Base-by-base conservation (phyloP, 2,797 vertebrate genomes). In the Silurus lanzhouensis region DNA sequence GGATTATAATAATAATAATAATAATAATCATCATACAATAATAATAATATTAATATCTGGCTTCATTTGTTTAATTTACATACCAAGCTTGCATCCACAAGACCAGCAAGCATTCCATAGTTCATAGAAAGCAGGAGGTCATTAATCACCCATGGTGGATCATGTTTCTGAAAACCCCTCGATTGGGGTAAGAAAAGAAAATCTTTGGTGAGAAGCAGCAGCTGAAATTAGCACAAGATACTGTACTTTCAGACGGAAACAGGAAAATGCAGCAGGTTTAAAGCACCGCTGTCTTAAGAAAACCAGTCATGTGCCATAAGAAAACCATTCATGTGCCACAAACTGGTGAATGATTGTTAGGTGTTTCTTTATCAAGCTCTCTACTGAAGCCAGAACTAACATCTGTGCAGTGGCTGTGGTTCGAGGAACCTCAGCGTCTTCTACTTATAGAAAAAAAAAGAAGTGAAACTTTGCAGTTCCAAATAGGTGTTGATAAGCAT, bases 381-480 rank as follows among this genome's bases (percentile, higher is more conserved):
- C 46, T 61, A 20, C 46, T 27, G 55, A 27, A 84, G 44, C 57
- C 17, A 78, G 44, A 63, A 22, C 71, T n/a, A 60, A 66, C 31
- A 85, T 88, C 86, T 89, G 83, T 83, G 60, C 19, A 31, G n/a
- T 72, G 52, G 78, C 76, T 86, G n/a, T 82, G 83, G 86, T 87
- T 87, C 77, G 27, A 88, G 86, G 87, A 88, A 88, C 66, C 44
- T 83, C 20, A 61, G 57, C 15, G 61, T 66, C 70, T 74, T 60
- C 67, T 55, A 66, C 46, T 88, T 90, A 88, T 92, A 93, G 88
- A 87, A 91, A 90, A 91, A 91, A 90, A 38, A 75, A 91, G 94
- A 95, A 94, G 70, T 92, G 93, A 95, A 94, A 94, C 89, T 13
- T 19, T 15, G 6, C 8, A 58, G 61, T 57, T 82, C 71, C 61